These are phyloP conservation scores for Ciconia boyciana DNA, from an alignment of 2,113 vertebrate genomes.

Conservation along the genomic window DNA sequence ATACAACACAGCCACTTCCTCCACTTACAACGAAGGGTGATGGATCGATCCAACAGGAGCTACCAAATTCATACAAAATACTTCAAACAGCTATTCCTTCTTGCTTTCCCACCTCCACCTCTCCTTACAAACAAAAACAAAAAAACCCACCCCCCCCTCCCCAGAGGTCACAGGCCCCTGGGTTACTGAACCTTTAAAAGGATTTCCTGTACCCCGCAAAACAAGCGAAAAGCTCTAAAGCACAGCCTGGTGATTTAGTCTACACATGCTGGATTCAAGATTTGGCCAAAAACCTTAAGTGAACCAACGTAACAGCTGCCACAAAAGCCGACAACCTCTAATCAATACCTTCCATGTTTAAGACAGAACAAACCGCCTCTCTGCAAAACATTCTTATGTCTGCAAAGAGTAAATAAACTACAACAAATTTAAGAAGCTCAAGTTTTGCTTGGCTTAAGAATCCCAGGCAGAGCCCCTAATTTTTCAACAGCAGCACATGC, in stretches of 20 bases:
- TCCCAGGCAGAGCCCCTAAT: neutral
- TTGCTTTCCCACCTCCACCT: neutral
- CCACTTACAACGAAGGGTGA: neutral
- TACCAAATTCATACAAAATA: neutral
- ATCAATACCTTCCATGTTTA: conserved; percentile 4
- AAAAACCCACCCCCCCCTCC: too few species aligned
- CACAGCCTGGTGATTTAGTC: neutral
- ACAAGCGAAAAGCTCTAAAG: neutral
- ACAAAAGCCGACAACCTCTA: neutral
- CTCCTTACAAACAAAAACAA: neutral
- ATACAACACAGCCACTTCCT: neutral
- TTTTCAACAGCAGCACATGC: neutral
- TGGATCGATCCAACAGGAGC: neutral
- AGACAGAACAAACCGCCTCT: neutral
- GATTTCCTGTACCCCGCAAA: neutral
- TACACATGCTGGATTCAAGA: neutral
- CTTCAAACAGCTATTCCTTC: neutral
- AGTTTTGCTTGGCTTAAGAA: neutral
- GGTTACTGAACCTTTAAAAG: neutral
- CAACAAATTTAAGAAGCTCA: neutral
- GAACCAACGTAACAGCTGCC: neutral
- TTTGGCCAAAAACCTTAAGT: conserved; percentile 1
- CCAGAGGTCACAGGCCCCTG: accelerated
- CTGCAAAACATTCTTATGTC: neutral
- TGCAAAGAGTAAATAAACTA: neutral